Evolutionary conservation across 2,888 invertebrate species (phyloP).

Genomic region (Acanthococcus lagerstroemiae): DNA sequence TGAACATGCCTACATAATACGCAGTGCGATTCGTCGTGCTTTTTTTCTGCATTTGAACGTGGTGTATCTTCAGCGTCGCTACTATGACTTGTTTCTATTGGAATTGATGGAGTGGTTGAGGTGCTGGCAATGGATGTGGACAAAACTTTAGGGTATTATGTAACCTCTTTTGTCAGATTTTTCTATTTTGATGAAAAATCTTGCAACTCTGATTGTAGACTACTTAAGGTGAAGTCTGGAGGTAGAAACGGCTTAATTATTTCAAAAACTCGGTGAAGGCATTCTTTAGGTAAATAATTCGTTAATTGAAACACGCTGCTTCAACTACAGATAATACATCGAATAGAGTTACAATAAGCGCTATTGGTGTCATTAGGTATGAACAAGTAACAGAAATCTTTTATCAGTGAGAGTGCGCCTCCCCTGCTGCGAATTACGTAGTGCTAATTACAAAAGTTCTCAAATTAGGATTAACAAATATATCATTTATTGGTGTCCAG

Average conservation of each 20-base stretch:
- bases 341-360: no score
- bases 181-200: slow-evolving; percentile 1
- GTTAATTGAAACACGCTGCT: not conserved
- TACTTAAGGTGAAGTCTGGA: not conserved
- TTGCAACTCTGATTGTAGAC: not conserved
- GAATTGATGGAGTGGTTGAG: not conserved
- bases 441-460: no score
- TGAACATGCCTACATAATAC: not conserved
- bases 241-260: not conserved
- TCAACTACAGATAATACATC: no score
- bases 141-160: not conserved
- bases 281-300: not conserved
- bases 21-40: not conserved
- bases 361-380: no score
- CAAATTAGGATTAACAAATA: no score
- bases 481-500: no score
- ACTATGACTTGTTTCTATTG: not conserved
- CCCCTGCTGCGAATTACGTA: no score
- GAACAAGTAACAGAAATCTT: no score
- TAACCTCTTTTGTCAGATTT: not conserved
- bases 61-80: not conserved
- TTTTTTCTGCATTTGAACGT: not conserved
- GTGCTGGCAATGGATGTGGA: not conserved
- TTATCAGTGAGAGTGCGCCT: no score
- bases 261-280: not conserved